Conservation (phyloP, 2,888 invertebrate species). For the Agriotes lineatus region DNA sequence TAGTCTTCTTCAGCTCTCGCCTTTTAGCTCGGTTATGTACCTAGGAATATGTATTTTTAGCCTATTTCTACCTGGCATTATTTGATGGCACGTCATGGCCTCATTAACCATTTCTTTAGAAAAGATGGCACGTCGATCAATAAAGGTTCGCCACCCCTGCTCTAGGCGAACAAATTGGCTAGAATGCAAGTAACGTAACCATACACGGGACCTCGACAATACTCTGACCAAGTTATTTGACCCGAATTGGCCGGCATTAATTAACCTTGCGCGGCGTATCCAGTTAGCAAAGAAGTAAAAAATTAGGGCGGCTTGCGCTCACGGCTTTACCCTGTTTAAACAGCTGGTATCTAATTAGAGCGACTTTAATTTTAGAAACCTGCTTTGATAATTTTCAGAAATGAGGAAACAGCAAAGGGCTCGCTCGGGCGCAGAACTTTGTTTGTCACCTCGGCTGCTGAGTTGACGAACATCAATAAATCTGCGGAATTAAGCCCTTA, state of each 20-base stretch:
- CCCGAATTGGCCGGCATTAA: slow-evolving; percentile 18
- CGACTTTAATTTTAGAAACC: no score
- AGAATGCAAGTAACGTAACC: slow-evolving; percentile 1
- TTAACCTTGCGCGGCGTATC: slow-evolving; percentile 4
- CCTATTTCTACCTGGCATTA: no score
- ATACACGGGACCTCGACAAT: neutral
- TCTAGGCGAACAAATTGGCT: no score
- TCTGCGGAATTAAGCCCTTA: slow-evolving; percentile 10
- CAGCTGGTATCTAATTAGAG: neutral
- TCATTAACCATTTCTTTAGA: no score
- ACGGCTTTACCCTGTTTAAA: neutral
- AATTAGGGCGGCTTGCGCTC: neutral
- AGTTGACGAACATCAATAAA: slow-evolving; percentile 1
- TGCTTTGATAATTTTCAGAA: slow-evolving; percentile 2
- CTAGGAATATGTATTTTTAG: no score
- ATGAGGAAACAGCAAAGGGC: neutral
- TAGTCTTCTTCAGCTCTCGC: no score
- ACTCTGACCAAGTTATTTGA: neutral
- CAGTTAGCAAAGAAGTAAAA: slow-evolving; percentile 9
- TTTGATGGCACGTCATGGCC: no score
- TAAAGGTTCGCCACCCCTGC: no score
- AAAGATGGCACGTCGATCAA: no score
- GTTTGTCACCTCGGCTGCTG: neutral
- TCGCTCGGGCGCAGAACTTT: slow-evolving; percentile 1
- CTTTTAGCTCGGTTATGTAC: no score